A percentile compares a stretch with the other conserved stretches of the same genome.
Conservation (phyloP, 1,140 invertebrate genomes). For the Alviniconcha marisindica region DNA sequence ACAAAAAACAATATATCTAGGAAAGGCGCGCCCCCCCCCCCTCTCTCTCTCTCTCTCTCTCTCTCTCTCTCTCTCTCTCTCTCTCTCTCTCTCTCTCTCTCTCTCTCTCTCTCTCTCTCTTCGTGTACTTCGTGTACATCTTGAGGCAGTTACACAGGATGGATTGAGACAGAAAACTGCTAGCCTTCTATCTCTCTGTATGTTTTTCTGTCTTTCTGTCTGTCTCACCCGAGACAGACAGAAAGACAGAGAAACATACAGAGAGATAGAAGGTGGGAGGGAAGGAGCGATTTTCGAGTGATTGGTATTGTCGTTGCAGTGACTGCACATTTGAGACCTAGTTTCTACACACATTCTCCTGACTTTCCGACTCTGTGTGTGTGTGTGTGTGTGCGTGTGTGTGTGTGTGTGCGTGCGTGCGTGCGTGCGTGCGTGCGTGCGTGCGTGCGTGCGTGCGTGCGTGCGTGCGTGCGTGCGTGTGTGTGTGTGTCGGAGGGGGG, state of each 20-base stretch:
- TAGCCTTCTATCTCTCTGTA: background rate
- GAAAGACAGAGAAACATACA: background rate
- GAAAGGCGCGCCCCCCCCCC: too few relatives aligned
- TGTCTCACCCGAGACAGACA: background rate
- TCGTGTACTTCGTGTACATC: too few relatives aligned
- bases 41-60: too few relatives aligned
- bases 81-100: too few relatives aligned
- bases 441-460: background rate
- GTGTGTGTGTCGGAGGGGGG: constrained; percentile 1
- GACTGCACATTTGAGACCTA: too few relatives aligned
- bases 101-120: too few relatives aligned
- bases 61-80: too few relatives aligned
- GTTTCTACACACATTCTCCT: too few relatives aligned
- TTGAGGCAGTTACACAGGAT: too few relatives aligned
- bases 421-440: background rate
- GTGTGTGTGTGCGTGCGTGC: background rate
- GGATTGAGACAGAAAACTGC: background rate
- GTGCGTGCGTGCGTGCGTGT: background rate
- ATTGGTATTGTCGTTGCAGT: background rate
- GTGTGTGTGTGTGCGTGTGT: background rate
- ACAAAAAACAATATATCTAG: too few relatives aligned
- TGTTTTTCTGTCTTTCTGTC: background rate
- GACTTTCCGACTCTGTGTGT: background rate
- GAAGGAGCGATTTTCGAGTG: too few relatives aligned
- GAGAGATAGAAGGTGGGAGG: too few relatives aligned